phyloP scores from a whole-genome alignment of 2,113 vertebrate genomes.

The Gorsachius goisagi region DNA sequence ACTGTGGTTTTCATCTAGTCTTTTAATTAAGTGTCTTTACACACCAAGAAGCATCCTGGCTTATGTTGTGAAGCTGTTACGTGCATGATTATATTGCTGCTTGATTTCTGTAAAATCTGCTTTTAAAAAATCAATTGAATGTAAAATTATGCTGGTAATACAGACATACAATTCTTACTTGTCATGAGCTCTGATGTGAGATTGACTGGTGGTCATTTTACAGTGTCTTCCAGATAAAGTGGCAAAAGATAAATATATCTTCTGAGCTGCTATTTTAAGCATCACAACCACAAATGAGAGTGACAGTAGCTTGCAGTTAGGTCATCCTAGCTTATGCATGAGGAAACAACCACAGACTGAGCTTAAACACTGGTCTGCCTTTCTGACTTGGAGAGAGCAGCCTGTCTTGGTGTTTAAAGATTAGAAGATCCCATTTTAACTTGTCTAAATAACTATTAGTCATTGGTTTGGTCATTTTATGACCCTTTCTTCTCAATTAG shows the following conservation, averaged over 20 bases:
- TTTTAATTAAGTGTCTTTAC: slow-evolving; percentile 47
- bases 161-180: slow-evolving; percentile 27
- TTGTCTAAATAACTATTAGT: not conserved
- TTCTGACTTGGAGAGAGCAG: not conserved
- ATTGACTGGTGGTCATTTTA: slow-evolving; percentile 37
- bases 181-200: slow-evolving; percentile 34
- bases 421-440: not conserved
- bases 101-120: slow-evolving; percentile 28
- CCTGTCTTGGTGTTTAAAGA: not conserved
- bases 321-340: not conserved
- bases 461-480: not conserved
- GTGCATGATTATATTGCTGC: not conserved
- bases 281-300: slow-evolving; percentile 1
- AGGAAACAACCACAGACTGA: not conserved
- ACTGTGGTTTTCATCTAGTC: not conserved
- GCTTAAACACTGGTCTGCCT: not conserved
- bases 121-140: slow-evolving; percentile 44
- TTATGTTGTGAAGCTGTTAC: not conserved
- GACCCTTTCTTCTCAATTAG: not conserved
- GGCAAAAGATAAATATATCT: not conserved
- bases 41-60: slow-evolving; percentile 2
- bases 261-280: slow-evolving; percentile 32
- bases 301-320: slow-evolving; percentile 26
- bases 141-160: slow-evolving; percentile 37
- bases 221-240: slow-evolving; percentile 20